Percentiles rank a stretch among this genome's conserved stretches.
Evolutionary conservation across 2,113 vertebrate species (phyloP).

Genomic region (Tapirus terrestris): DNA sequence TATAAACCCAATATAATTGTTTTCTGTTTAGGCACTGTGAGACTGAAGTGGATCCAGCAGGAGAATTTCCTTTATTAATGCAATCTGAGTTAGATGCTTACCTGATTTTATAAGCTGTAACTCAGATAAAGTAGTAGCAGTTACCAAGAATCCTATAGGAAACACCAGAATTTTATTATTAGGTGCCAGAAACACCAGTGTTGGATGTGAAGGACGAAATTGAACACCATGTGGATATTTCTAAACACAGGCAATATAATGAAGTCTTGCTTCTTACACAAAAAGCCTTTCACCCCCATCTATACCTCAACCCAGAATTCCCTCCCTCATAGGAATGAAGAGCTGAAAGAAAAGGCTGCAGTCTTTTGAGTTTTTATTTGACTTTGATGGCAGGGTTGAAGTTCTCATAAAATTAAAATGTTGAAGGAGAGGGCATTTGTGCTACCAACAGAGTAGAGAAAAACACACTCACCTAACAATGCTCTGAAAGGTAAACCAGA

Average conservation of each 20-base stretch:
- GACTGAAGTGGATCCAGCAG: not conserved
- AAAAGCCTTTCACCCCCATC: not conserved
- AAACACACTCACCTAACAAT: not conserved
- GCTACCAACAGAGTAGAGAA: not conserved
- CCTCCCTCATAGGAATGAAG: not conserved
- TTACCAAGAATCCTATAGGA: slow-evolving; percentile 65
- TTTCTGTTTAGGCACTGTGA: slow-evolving; percentile 32
- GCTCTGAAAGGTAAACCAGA: not conserved
- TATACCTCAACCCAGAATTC: not conserved
- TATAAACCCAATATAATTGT: not conserved
- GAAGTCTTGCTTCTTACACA: not conserved
- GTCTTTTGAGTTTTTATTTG: not conserved
- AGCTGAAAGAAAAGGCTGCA: not conserved
- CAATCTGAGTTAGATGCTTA: slow-evolving; percentile 31
- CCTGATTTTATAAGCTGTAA: slow-evolving; percentile 55
- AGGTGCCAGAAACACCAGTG: slow-evolving; percentile 5
- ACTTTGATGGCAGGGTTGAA: not conserved
- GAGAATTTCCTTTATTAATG: slow-evolving; percentile 53
- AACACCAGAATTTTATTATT: slow-evolving; percentile 26
- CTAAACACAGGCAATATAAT: slow-evolving; percentile 2
- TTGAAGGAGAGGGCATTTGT: not conserved
- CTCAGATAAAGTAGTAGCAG: slow-evolving; percentile 45
- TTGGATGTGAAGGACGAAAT: slow-evolving; percentile 17
- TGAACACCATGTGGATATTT: not conserved
- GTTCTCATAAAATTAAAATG: not conserved